A percentile compares a stretch with the other conserved stretches of the same genome.
phyloP scores from a whole-genome alignment of 35 echinoderm and acorn worm species.

The Diadema setosum region DNA sequence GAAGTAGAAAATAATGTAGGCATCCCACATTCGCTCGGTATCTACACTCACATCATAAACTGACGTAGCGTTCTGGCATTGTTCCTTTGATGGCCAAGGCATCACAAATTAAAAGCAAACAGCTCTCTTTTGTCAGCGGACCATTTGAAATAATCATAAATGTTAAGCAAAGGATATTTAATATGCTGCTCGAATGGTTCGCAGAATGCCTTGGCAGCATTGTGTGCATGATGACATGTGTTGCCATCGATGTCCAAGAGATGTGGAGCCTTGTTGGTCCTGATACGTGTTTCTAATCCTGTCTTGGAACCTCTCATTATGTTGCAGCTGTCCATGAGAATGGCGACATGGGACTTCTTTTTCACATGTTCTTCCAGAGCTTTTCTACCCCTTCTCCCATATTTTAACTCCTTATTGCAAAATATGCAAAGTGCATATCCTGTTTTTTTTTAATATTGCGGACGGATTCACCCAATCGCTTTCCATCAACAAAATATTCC shows the following conservation, averaged over 20 bases:
- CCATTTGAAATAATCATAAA: conserved; percentile 43
- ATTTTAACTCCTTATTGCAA: no score
- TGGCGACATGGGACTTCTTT: no score
- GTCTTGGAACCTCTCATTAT: conserved; percentile 45
- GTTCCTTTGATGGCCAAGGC: conserved; percentile 34
- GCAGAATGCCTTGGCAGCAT: conserved; percentile 57
- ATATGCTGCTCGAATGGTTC: conserved; percentile 4
- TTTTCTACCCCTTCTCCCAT: no score
- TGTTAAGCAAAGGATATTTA: background rate
- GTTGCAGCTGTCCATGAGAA: conserved; percentile 57
- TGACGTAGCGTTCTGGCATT: background rate
- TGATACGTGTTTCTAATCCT: conserved; percentile 38
- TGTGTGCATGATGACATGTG: conserved; percentile 71
- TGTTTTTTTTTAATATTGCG: no score
- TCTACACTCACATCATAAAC: conserved; percentile 43
- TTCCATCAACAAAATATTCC: no score
- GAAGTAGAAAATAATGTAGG: conserved; percentile 33
- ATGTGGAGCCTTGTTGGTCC: conserved; percentile 12
- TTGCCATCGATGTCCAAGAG: conserved; percentile 73
- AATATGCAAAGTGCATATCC: no score
- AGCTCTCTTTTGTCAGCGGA: background rate
- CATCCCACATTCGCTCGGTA: conserved; percentile 27
- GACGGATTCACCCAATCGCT: no score
- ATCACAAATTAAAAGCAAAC: conserved; percentile 3
- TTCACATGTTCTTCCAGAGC: no score